Conservation (phyloP, 2,797 vertebrate species). For the Acrossocheilus fasciatus region DNA sequence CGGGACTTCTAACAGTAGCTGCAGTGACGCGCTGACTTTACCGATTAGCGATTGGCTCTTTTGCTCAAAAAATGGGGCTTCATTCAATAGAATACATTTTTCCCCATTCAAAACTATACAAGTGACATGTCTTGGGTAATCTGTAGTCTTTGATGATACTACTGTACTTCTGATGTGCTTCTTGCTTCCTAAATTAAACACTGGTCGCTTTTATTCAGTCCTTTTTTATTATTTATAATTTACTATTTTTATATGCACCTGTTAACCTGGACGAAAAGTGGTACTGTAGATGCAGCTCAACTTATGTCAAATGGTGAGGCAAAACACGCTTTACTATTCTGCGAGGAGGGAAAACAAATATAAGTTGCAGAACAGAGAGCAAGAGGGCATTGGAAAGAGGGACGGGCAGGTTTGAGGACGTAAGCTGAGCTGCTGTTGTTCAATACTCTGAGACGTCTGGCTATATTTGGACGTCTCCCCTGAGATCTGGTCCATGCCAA, state of each 20-base stretch:
- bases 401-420: slow-evolving; percentile 56
- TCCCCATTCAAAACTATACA: background rate
- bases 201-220: background rate
- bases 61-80: background rate
- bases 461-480: slow-evolving; percentile 68
- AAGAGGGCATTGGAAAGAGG: slow-evolving; percentile 14
- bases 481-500: slow-evolving; percentile 61
- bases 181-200: background rate
- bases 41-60: background rate
- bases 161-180: background rate
- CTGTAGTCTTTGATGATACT: background rate
- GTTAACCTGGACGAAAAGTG: background rate
- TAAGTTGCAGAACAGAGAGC: background rate
- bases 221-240: no score
- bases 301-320: background rate
- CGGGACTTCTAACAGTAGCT: no score
- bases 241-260: background rate
- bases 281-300: background rate
- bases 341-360: background rate
- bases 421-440: slow-evolving; percentile 69
- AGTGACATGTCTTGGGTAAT: background rate
- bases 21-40: background rate
- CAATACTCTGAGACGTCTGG: slow-evolving; percentile 67
- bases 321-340: background rate
- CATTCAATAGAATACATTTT: background rate